Evolutionary conservation across 2,888 invertebrate species (phyloP).

Genomic region (Marasmarcha lunaedactyla): DNA sequence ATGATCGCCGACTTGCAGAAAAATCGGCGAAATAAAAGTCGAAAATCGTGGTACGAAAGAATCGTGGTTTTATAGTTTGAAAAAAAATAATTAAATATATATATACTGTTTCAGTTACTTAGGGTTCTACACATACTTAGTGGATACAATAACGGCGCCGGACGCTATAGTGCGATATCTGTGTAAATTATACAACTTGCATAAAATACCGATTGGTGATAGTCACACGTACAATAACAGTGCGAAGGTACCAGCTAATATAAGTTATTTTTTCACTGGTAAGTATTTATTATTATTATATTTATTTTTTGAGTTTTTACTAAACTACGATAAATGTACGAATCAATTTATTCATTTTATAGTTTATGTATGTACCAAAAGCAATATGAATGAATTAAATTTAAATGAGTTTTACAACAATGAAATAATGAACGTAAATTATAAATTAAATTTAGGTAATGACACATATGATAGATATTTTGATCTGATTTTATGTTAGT

Average conservation of each 20-base stretch:
- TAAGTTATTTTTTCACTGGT: constrained; percentile 76
- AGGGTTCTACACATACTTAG: constrained; percentile 78
- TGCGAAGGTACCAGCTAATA: constrained; percentile 68
- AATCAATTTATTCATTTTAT: constrained; percentile 1
- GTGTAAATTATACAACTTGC: constrained; percentile 73
- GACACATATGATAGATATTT: too few relatives aligned
- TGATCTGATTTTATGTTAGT: too few relatives aligned
- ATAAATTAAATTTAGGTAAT: too few relatives aligned
- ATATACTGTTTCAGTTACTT: constrained; percentile 41
- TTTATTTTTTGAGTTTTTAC: constrained; percentile 1
- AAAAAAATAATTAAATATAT: too few relatives aligned
- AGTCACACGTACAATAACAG: constrained; percentile 70
- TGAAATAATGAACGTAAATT: too few relatives aligned
- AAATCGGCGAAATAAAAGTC: too few relatives aligned
- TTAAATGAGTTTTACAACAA: too few relatives aligned
- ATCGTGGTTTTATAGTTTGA: too few relatives aligned
- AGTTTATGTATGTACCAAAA: too few relatives aligned
- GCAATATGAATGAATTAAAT: too few relatives aligned
- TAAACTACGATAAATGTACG: constrained; percentile 3
- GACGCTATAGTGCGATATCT: constrained; percentile 77
- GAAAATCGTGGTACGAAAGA: too few relatives aligned
- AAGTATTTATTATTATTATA: constrained; percentile 29
- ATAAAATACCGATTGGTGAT: constrained; percentile 79
- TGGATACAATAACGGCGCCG: constrained; percentile 77
- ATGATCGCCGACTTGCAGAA: too few relatives aligned